phyloP scores from a whole-genome alignment of 2,888 invertebrate species.

The Acleris emargana region DNA sequence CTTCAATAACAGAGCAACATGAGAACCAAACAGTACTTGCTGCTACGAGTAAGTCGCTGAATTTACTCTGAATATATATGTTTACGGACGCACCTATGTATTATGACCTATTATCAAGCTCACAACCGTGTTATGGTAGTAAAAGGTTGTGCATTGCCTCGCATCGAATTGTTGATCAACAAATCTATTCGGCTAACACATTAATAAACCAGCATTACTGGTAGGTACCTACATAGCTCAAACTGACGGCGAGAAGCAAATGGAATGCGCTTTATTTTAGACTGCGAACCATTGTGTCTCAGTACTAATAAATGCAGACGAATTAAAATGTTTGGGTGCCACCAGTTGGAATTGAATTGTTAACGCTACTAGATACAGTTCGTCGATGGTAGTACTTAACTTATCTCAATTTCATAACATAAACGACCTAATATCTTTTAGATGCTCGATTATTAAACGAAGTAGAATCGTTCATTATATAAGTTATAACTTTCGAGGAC shows the following conservation, averaged over 20 bases:
- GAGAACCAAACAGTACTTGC: too few relatives aligned
- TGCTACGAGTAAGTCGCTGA: too few relatives aligned
- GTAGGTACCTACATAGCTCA: slow-evolving; percentile 16
- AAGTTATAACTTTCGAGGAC: background rate
- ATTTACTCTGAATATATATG: too few relatives aligned
- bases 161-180: slow-evolving; percentile 33
- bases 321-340: too few relatives aligned
- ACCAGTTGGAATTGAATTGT: too few relatives aligned
- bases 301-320: too few relatives aligned
- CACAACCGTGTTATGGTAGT: slow-evolving; percentile 4
- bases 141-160: slow-evolving; percentile 23
- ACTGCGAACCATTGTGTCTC: slow-evolving; percentile 16
- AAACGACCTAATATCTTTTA: background rate
- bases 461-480: background rate
- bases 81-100: too few relatives aligned
- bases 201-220: slow-evolving; percentile 30
- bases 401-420: too few relatives aligned
- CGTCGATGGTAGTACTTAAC: too few relatives aligned
- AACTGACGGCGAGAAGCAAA: background rate
- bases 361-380: too few relatives aligned
- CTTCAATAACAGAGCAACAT: too few relatives aligned
- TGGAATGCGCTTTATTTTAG: slow-evolving; percentile 23
- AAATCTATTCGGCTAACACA: slow-evolving; percentile 20
- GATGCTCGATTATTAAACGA: background rate
- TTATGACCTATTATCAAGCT: too few relatives aligned